Base-by-base conservation (phyloP, 2,888 invertebrate species). In the Plebejus melissa region DNA sequence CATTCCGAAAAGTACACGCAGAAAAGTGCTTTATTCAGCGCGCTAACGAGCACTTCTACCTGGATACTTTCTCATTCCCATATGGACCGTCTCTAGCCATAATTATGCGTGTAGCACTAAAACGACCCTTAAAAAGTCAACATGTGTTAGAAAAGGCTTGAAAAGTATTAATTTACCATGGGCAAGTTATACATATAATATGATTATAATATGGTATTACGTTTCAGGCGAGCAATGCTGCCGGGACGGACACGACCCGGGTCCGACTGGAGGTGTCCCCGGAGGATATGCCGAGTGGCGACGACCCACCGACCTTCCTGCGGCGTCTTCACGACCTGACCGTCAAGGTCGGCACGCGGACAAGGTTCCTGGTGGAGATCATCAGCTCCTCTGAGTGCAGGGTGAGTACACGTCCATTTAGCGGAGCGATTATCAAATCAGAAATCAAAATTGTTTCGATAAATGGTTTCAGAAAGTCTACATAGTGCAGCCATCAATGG, bases 311-410 rank as follows among this genome's bases (percentile, higher is more conserved):
- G 38, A 94, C 96, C 80, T 98, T 98, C 91, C 93, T 98, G 78
- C 95, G 98, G 78, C 95, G 97, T 79, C 95, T 98, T 75, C 96
- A 96, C 84, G 98, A 98, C 90, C 95, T 98, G 75, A 96, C 97
- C 16, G 98, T 97, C 77, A 98, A 98, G 93, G 98, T 98, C 84
- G 98, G 98, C 84, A 97, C 97, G 69, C 94, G 98, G 83, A 97
- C 97, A 1, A 94, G 98, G 81, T 96, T 98, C 84, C 94, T 98
- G 74, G 97, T 97, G 74, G 98, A 98, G 90, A 96, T 98, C 79
- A 94, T 96, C 85, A 97, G 97, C 89, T 95, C 96, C 74, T 95
- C 96, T 71, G 97, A 96, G 86, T 95, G 96, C 81, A 96, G 96
- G 95, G 98, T 97, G 87, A 85, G 88, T 76, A 54, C 7, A 46